Percentiles rank a stretch among this genome's conserved stretches.
Conservation (phyloP, 1,140 invertebrate species). For the Camponotus vicinus region DNA sequence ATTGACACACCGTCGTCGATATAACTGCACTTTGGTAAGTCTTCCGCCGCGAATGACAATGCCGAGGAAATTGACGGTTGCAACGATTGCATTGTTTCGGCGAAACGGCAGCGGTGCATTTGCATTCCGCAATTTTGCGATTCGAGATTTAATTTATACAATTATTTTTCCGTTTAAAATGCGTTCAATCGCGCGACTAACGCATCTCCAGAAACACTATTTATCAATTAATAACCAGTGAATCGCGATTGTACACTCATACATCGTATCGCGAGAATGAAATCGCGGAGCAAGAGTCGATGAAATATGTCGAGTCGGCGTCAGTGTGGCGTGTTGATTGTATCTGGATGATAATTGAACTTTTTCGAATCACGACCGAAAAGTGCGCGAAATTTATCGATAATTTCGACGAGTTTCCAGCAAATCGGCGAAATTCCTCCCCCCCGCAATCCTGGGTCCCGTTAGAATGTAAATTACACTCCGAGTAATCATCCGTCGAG, state of each 20-base stretch:
- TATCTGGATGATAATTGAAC: slow-evolving; percentile 38
- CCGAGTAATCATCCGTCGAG: slow-evolving; percentile 42
- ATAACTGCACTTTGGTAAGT: slow-evolving; percentile 44
- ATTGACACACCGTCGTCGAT: slow-evolving; percentile 40
- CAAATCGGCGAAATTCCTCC: slow-evolving; percentile 16
- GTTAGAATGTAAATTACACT: slow-evolving; percentile 56
- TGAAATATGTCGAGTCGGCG: slow-evolving; percentile 35
- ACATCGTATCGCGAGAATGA: slow-evolving; percentile 26
- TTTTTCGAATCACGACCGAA: slow-evolving; percentile 23
- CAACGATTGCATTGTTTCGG: slow-evolving; percentile 19
- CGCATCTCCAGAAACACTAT: not conserved
- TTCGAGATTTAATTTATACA: slow-evolving; percentile 9
- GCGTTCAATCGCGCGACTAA: not conserved
- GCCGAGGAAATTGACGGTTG: slow-evolving; percentile 1
- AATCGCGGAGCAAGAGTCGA: slow-evolving; percentile 17
- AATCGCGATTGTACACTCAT: slow-evolving; percentile 2
- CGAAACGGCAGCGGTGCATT: slow-evolving; percentile 18
- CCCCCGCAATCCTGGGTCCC: slow-evolving; percentile 27
- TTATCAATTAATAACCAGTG: not conserved
- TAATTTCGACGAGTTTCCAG: slow-evolving; percentile 39
- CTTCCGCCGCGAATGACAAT: not conserved
- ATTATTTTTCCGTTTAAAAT: not conserved
- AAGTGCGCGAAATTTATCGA: slow-evolving; percentile 38
- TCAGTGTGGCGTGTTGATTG: slow-evolving; percentile 10
- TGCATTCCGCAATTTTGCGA: not conserved